These are phyloP conservation scores for Chromis chromis DNA, from an alignment of 2,797 vertebrate genomes.

Conservation along the genomic window DNA sequence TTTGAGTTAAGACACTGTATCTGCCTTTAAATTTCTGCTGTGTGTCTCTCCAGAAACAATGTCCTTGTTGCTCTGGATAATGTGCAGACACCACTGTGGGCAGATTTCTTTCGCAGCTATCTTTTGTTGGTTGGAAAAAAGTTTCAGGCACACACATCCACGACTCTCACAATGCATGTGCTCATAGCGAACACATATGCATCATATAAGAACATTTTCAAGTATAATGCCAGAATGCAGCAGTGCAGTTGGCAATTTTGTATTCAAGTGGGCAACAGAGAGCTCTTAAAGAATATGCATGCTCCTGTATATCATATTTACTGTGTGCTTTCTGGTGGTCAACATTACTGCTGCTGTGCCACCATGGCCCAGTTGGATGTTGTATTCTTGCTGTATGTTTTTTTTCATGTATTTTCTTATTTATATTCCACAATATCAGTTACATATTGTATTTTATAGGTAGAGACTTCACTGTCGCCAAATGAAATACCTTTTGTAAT, in stretches of 20 bases:
- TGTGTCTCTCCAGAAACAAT: not conserved
- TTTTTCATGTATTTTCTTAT: not conserved
- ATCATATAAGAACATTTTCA: not conserved
- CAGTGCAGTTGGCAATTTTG: not conserved
- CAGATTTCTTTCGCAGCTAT: not conserved
- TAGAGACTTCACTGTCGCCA: slow-evolving; percentile 16
- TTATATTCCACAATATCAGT: no score
- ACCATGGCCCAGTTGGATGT: not conserved
- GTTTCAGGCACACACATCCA: not conserved
- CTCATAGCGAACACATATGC: not conserved
- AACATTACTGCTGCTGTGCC: slow-evolving; percentile 7
- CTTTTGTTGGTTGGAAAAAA: not conserved
- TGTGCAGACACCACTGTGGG: not conserved
- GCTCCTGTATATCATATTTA: not conserved
- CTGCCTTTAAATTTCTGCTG: not conserved
- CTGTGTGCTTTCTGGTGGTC: slow-evolving; percentile 21
- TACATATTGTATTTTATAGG: not conserved
- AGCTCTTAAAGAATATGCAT: not conserved
- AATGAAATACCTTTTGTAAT: slow-evolving; percentile 30
- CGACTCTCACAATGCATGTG: not conserved
- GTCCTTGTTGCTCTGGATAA: not conserved
- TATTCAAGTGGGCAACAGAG: slow-evolving; percentile 12
- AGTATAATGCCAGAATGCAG: not conserved
- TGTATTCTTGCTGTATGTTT: not conserved
- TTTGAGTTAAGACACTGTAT: not conserved